phyloP scores from a whole-genome alignment of 2,797 vertebrate genomes.

The Pteronotus mesoamericanus region DNA sequence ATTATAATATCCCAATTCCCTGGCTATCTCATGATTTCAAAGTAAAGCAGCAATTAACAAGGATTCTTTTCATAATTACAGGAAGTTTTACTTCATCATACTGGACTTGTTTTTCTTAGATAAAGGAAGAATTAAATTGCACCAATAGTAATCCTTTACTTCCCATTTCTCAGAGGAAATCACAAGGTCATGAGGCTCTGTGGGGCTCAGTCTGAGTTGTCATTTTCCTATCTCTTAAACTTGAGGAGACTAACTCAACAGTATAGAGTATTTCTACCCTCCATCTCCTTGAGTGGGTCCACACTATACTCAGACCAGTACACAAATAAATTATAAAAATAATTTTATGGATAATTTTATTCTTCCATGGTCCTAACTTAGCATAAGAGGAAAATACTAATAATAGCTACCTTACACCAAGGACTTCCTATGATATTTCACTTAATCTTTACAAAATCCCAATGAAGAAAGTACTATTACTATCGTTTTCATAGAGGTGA shows the following conservation, averaged over 20 bases:
- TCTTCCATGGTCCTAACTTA: neutral
- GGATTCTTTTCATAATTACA: neutral
- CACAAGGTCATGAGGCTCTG: neutral
- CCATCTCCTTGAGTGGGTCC: neutral
- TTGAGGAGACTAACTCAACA: neutral
- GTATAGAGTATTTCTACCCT: neutral
- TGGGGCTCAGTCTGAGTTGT: neutral
- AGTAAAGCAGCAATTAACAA: neutral
- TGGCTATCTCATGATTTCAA: neutral
- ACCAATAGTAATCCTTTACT: neutral
- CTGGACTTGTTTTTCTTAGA: neutral
- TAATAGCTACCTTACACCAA: neutral
- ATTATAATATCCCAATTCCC: neutral
- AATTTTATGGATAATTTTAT: neutral
- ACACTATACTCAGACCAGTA: neutral
- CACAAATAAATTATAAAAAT: neutral
- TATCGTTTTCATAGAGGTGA: neutral
- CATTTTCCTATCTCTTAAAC: conserved; percentile 13
- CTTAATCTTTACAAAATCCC: neutral
- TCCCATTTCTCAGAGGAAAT: neutral
- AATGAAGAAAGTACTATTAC: neutral
- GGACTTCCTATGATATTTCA: neutral
- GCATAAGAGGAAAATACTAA: neutral
- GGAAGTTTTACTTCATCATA: neutral
- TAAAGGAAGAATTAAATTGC: neutral